Evolutionary conservation across 2,888 invertebrate species (phyloP).

Genomic region (Eupeodes luniger): DNA sequence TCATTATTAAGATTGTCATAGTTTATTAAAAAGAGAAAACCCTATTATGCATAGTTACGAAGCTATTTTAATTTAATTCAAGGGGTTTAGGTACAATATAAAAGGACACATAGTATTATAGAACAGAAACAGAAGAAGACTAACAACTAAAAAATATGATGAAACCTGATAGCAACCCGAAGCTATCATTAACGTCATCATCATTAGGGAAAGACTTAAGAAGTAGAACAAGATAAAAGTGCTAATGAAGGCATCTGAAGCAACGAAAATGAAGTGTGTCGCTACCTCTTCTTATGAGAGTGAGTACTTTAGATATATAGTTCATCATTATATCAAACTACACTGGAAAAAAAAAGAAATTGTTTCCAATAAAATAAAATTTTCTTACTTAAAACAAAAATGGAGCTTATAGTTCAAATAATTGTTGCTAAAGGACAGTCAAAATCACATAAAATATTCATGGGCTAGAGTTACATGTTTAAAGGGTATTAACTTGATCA

Average conservation of each 20-base stretch:
- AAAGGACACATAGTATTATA: neutral
- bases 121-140: neutral
- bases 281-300: conserved; percentile 3
- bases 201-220: conserved; percentile 38
- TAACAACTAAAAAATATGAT: neutral
- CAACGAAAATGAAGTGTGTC: conserved; percentile 47
- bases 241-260: conserved; percentile 65
- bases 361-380: too few relatives aligned
- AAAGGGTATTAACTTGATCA: too few relatives aligned
- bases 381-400: too few relatives aligned
- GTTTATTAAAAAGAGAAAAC: neutral
- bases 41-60: neutral
- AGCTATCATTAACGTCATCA: conserved; percentile 56
- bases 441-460: too few relatives aligned
- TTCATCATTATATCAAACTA: conserved; percentile 51
- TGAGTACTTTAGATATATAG: neutral
- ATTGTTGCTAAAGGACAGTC: too few relatives aligned
- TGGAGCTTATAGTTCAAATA: too few relatives aligned
- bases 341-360: conserved; percentile 1
- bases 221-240: conserved; percentile 49
- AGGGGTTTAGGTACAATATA: conserved; percentile 1
- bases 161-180: conserved; percentile 43
- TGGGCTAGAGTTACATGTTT: too few relatives aligned
- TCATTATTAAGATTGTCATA: neutral
- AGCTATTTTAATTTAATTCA: conserved; percentile 26